Percentiles rank a stretch among this genome's conserved stretches.
Evolutionary conservation across 2,113 vertebrate genomes (phyloP).

Genomic region (Dipodomys merriami): DNA sequence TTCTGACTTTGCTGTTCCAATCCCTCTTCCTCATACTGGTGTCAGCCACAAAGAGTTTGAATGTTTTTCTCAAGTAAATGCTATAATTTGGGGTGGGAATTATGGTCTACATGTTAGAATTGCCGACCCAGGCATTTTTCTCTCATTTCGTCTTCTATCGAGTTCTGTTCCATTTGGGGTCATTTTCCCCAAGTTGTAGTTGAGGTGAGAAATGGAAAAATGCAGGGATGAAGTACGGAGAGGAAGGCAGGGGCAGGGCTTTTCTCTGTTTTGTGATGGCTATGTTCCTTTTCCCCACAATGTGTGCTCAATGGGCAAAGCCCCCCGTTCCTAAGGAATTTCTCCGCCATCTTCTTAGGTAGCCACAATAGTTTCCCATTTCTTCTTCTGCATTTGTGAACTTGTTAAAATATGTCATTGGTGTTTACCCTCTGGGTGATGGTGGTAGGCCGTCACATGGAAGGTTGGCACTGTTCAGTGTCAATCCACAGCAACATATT

Average conservation of each 20-base stretch:
- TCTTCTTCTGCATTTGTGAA: constrained; percentile 9
- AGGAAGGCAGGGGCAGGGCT: neutral
- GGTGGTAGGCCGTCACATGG: neutral
- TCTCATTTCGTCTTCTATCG: constrained; percentile 36
- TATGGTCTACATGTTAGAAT: constrained; percentile 13
- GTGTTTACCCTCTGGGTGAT: neutral
- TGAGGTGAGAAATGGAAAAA: neutral
- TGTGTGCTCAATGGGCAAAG: neutral
- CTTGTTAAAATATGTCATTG: neutral
- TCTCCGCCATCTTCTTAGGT: constrained; percentile 6
- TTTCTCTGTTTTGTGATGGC: constrained; percentile 4
- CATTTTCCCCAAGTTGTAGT: constrained; percentile 22
- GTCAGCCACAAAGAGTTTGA: neutral
- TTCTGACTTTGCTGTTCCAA: neutral
- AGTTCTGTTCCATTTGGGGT: constrained; percentile 39
- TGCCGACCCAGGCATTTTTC: constrained; percentile 13
- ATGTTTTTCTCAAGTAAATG: neutral
- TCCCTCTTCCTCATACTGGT: neutral
- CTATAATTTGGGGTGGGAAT: constrained; percentile 39
- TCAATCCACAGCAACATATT: neutral
- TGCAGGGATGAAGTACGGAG: neutral
- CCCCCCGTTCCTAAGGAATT: neutral
- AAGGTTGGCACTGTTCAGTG: neutral
- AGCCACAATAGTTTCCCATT: neutral
- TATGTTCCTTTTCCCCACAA: neutral